Percentiles rank a stretch among this genome's conserved stretches.
phyloP scores from a whole-genome alignment of 2,888 invertebrate genomes.

The Pollenia angustigena region DNA sequence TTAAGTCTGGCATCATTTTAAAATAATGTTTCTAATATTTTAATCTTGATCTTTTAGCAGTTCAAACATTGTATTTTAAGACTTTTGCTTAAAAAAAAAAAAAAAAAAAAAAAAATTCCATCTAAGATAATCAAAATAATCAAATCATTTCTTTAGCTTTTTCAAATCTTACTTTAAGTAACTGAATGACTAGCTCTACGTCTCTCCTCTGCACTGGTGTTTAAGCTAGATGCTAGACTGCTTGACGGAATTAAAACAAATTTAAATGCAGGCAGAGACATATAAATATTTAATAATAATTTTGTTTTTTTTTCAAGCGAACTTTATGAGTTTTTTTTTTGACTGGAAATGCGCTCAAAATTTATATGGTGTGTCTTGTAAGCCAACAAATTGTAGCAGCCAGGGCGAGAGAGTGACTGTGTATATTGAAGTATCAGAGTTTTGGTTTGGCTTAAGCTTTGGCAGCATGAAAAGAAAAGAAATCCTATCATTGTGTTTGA shows the following conservation, averaged over 20 bases:
- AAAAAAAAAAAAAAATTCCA: too few species aligned
- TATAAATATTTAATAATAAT: slow-evolving; percentile 61
- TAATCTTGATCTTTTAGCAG: neutral
- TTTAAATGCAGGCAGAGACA: slow-evolving; percentile 36
- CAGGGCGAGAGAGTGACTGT: neutral
- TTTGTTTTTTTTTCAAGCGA: slow-evolving; percentile 20
- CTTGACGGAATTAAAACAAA: slow-evolving; percentile 39
- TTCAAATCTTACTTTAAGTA: slow-evolving; percentile 13
- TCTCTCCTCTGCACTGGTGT: neutral
- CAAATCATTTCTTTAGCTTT: slow-evolving; percentile 17
- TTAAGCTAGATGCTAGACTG: neutral
- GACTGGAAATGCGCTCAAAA: slow-evolving; percentile 53
- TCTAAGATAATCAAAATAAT: slow-evolving; percentile 36
- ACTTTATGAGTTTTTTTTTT: slow-evolving; percentile 63
- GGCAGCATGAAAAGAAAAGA: neutral
- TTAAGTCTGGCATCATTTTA: slow-evolving; percentile 25
- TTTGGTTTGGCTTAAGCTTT: neutral
- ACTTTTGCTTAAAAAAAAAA: neutral
- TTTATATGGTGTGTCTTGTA: slow-evolving; percentile 19
- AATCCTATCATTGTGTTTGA: slow-evolving; percentile 75
- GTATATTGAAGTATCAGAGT: neutral
- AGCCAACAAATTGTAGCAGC: neutral
- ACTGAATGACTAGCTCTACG: neutral
- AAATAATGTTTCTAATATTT: neutral
- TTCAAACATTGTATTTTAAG: slow-evolving; percentile 51